Percentiles rank a stretch among this genome's conserved stretches.
These are phyloP conservation scores for Stramonita haemastoma DNA, from an alignment of 2,888 invertebrate genomes.

Conservation along the genomic window DNA sequence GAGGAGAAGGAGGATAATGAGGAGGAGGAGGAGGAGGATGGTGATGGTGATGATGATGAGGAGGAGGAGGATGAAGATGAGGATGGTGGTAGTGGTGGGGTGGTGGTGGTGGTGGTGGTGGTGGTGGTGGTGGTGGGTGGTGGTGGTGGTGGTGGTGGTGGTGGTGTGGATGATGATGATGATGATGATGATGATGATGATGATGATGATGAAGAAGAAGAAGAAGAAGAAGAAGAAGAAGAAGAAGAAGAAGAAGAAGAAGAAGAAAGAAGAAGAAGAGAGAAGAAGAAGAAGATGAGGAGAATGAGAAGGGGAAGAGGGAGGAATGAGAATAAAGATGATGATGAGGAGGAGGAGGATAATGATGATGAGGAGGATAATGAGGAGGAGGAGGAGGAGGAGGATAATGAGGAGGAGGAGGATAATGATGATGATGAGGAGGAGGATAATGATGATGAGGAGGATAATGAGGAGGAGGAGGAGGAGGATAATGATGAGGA, in stretches of 20 bases:
- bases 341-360: not conserved
- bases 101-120: not conserved
- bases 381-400: not conserved
- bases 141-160: not conserved
- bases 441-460: not conserved
- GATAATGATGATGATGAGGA: slow-evolving; percentile 8
- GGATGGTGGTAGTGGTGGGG: too few species aligned
- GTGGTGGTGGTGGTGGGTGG: not conserved
- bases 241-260: not conserved
- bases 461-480: not conserved
- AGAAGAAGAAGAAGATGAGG: not conserved
- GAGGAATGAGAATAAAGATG: not conserved
- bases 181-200: slow-evolving; percentile 17
- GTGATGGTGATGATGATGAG: too few species aligned
- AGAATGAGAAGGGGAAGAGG: not conserved
- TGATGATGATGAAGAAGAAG: slow-evolving; percentile 17
- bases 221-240: not conserved
- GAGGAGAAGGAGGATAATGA: too few species aligned
- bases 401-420: not conserved
- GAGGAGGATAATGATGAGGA: not conserved
- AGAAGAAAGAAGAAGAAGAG: too few species aligned
- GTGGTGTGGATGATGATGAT: not conserved
- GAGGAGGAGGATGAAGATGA: too few species aligned
- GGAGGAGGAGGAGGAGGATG: too few species aligned
- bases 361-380: not conserved